Conservation (phyloP, 2,888 invertebrate species). For the Tenthredo scrophulariae region DNA sequence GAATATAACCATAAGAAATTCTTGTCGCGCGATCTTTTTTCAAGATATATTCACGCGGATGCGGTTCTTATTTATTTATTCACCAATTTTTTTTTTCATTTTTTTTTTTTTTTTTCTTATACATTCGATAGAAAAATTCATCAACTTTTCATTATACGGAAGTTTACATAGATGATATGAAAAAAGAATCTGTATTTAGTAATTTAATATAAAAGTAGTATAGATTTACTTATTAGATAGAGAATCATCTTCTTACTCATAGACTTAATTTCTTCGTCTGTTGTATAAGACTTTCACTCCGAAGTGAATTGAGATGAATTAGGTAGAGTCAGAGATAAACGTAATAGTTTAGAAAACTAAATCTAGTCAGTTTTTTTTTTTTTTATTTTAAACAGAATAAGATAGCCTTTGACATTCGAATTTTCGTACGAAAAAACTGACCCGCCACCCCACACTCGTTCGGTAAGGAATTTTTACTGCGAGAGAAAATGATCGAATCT, state of each 20-base stretch:
- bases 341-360: neutral
- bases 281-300: neutral
- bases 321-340: neutral
- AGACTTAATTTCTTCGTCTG: neutral
- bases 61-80: neutral
- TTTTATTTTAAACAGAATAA: neutral
- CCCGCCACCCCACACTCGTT: too few relatives aligned
- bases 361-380: neutral
- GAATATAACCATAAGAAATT: conserved; percentile 12
- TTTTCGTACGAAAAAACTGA: too few relatives aligned
- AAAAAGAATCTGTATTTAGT: too few relatives aligned
- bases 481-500: neutral
- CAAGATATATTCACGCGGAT: neutral
- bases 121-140: neutral
- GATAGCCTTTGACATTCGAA: neutral
- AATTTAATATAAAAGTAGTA: too few relatives aligned
- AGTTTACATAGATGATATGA: neutral
- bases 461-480: neutral
- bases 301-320: neutral
- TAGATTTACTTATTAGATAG: too few relatives aligned
- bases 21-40: neutral
- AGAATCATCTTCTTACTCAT: too few relatives aligned
- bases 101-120: neutral
- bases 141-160: neutral
- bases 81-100: neutral